Base-by-base conservation (phyloP, 2,888 invertebrate species). In the Noctuana brunneofusca region DNA sequence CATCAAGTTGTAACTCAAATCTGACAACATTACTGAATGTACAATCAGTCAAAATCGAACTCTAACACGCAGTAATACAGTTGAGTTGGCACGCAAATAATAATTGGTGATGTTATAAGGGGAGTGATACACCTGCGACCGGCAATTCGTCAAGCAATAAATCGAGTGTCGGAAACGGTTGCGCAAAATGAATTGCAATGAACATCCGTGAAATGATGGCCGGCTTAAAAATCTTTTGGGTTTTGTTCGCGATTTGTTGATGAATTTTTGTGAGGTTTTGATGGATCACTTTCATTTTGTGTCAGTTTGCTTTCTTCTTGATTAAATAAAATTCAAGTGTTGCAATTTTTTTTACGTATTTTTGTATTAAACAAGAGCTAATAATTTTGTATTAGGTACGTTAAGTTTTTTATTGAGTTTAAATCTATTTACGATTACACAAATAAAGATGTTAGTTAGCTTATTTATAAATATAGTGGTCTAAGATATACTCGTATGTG, bases 1-100 rank as follows among this genome's bases (percentile, higher is more conserved):
- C 66, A 71, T 70, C 71, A 70, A 71, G 66, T 71, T 71, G 71
- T 69, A 67, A 68, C 71, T 53, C 48, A 48, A 64, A 64, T 64
- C 57, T 53, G 64, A 38, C 48, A 53, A 57, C 24, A 48, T 18
- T 50, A 46, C 14, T 8, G 16, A 18, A 14, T 14, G 9, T 3
- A 3, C 2, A 11, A 9, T 14, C 35, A 27, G 11, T 3, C 20
- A 1, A 48, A 18, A 27, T 8, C 16, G 18, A 60, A 12, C 60
- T 12, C 24, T 60, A 16, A n/a, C 12, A n/a, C 11, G 3, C n/a
- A 2, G 24, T 2, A 18, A 60, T 54, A 54, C 48, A 54, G 55
- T 24, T 2, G 18, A 4, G 6, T n/a, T 3, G 9, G 3, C 22
- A 3, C 49, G 54, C 48, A 54, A 8, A 18, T 30, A 8, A 18